Percentiles rank a stretch among this genome's conserved stretches.
These are phyloP conservation scores for Channallabes apus DNA, from an alignment of 2,797 vertebrate genomes.

Conservation along the genomic window DNA sequence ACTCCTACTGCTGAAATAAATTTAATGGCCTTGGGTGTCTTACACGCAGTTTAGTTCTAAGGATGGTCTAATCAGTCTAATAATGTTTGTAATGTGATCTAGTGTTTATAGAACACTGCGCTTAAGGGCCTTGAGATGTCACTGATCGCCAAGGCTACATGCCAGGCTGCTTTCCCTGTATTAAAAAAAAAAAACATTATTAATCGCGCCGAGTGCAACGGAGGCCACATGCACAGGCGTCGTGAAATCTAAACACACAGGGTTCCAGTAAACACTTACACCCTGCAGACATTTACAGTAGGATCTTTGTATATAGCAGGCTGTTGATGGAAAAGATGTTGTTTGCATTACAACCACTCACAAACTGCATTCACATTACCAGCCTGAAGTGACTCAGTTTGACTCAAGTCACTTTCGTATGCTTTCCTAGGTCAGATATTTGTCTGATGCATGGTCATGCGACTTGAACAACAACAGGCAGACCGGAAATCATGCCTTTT, in stretches of 20 bases:
- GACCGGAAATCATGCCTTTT: too few species aligned
- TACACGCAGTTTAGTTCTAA: neutral
- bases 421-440: too few species aligned
- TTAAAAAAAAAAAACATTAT: neutral
- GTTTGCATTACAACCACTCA: neutral
- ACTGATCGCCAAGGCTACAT: slow-evolving; percentile 15
- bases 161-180: slow-evolving; percentile 1
- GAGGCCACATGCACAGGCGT: slow-evolving; percentile 1
- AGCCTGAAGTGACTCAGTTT: too few species aligned
- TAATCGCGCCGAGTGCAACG: slow-evolving; percentile 1
- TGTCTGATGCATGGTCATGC: too few species aligned
- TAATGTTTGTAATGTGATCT: slow-evolving; percentile 14
- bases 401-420: too few species aligned
- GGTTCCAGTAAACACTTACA: neutral
- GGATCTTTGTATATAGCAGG: neutral
- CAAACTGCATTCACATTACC: too few species aligned
- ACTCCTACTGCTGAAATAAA: neutral
- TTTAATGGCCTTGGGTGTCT: neutral
- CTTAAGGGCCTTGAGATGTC: slow-evolving; percentile 30
- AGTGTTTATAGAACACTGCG: slow-evolving; percentile 20
- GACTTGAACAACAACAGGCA: too few species aligned
- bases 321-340: neutral
- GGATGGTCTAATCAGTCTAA: neutral
- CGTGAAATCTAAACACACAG: slow-evolving; percentile 24
- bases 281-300: neutral